These are phyloP conservation scores for Catostomus latipinnis DNA, from an alignment of 2,797 vertebrate species.

Conservation along the genomic window DNA sequence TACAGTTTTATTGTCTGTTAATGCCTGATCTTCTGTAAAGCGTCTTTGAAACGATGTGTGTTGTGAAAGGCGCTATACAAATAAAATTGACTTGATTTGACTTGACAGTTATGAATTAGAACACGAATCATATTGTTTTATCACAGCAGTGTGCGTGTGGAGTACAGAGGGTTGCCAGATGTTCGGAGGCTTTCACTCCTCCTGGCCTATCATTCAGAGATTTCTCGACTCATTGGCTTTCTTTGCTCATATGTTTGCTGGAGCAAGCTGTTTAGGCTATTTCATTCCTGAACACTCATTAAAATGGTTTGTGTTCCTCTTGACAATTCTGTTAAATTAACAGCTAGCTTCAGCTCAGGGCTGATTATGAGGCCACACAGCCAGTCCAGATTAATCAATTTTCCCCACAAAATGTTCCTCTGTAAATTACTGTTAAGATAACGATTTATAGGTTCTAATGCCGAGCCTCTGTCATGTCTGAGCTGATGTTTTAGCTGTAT, in stretches of 20 bases:
- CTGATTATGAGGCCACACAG: constrained; percentile 85
- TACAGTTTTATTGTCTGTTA: too few relatives aligned
- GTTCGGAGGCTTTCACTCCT: constrained; percentile 75
- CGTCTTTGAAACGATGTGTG: too few relatives aligned
- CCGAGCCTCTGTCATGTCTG: constrained; percentile 84
- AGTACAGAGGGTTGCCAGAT: constrained; percentile 84
- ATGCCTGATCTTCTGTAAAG: too few relatives aligned
- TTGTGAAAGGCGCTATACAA: too few relatives aligned
- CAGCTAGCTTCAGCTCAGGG: constrained; percentile 80
- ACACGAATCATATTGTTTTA: constrained; percentile 29
- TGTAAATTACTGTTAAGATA: constrained; percentile 82
- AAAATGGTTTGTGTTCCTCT: constrained; percentile 88
- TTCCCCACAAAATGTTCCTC: constrained; percentile 77
- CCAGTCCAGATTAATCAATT: constrained; percentile 84
- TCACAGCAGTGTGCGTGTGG: constrained; percentile 74
- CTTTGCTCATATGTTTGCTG: constrained; percentile 76
- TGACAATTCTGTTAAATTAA: constrained; percentile 85
- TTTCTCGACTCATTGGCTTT: constrained; percentile 79
- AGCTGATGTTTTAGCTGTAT: constrained; percentile 83
- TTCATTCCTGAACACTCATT: constrained; percentile 86
- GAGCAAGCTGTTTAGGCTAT: constrained; percentile 84
- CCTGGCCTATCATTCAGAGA: constrained; percentile 78
- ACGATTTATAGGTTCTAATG: constrained; percentile 83
- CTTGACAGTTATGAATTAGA: too few relatives aligned
- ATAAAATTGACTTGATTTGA: too few relatives aligned